phyloP scores from a whole-genome alignment of 1,140 invertebrate species.

The Drosophila mojavensis region DNA sequence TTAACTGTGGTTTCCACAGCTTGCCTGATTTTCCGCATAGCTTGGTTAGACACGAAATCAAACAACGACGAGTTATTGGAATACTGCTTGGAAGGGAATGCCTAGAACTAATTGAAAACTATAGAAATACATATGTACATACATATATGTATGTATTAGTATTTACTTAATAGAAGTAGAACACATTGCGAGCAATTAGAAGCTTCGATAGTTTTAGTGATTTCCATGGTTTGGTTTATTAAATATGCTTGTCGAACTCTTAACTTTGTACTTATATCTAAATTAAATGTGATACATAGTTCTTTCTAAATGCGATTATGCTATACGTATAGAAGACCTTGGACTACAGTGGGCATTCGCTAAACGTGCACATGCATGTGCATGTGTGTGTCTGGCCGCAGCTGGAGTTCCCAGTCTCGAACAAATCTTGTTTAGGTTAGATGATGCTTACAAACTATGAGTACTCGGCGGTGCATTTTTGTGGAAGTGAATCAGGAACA shows the following conservation, averaged over 20 bases:
- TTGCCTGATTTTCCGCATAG: no score
- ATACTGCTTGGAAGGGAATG: no score
- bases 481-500: neutral
- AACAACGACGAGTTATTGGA: no score
- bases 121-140: no score
- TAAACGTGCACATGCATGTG: neutral
- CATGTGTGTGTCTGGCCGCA: neutral
- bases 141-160: no score
- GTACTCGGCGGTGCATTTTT: conserved; percentile 32
- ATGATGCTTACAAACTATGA: conserved; percentile 30
- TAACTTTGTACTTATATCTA: conserved; percentile 3
- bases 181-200: no score
- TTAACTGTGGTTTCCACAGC: no score
- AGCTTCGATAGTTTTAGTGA: neutral
- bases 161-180: no score
- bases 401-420: neutral
- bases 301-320: conserved; percentile 20
- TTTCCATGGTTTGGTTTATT: conserved; percentile 8
- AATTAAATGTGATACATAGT: conserved; percentile 5
- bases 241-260: conserved; percentile 1
- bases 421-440: neutral
- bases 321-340: neutral
- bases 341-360: conserved; percentile 6
- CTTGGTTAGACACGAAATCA: no score
- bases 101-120: no score